Conservation (phyloP, 1,140 invertebrate species). For the Ceratina calcarata region DNA sequence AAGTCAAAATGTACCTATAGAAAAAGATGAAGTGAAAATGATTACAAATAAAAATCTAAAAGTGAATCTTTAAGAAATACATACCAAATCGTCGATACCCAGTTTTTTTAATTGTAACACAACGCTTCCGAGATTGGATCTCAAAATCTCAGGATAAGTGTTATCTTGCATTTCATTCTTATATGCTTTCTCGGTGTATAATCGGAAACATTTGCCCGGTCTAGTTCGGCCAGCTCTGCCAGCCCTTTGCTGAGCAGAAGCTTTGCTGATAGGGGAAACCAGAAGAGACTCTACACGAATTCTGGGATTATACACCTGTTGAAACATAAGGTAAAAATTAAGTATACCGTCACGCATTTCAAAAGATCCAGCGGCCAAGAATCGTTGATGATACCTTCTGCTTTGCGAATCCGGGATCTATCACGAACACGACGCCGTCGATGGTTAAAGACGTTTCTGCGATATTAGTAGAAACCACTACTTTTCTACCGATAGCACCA, state of each 20-base stretch:
- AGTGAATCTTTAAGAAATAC: slow-evolving; percentile 74
- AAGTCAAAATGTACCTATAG: slow-evolving; percentile 96
- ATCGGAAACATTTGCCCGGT: slow-evolving; percentile 98
- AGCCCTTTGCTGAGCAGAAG: slow-evolving; percentile 98
- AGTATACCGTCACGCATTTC: not conserved
- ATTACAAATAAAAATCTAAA: slow-evolving; percentile 4
- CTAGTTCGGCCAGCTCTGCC: slow-evolving; percentile 97
- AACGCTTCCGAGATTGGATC: slow-evolving; percentile 98
- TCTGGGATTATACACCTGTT: slow-evolving; percentile 95
- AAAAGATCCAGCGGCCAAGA: not conserved
- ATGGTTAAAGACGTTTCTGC: slow-evolving; percentile 99
- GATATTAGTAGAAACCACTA: slow-evolving; percentile 99
- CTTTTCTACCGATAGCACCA: slow-evolving; percentile 96
- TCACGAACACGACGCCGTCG: slow-evolving; percentile 99
- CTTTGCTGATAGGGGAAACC: slow-evolving; percentile 99
- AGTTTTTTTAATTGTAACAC: slow-evolving; percentile 99
- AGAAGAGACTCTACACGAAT: slow-evolving; percentile 98
- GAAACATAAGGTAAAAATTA: slow-evolving; percentile 41
- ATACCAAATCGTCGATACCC: slow-evolving; percentile 97
- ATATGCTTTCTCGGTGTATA: slow-evolving; percentile 99
- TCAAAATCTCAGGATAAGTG: slow-evolving; percentile 99
- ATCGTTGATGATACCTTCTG: slow-evolving; percentile 89
- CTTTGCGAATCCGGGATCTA: slow-evolving; percentile 99
- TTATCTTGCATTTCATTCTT: slow-evolving; percentile 99
- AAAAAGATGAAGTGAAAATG: not conserved